A percentile compares a stretch with the other conserved stretches of the same genome.
Conservation (phyloP, 2,113 vertebrate genomes). For the Noctilio leporinus region DNA sequence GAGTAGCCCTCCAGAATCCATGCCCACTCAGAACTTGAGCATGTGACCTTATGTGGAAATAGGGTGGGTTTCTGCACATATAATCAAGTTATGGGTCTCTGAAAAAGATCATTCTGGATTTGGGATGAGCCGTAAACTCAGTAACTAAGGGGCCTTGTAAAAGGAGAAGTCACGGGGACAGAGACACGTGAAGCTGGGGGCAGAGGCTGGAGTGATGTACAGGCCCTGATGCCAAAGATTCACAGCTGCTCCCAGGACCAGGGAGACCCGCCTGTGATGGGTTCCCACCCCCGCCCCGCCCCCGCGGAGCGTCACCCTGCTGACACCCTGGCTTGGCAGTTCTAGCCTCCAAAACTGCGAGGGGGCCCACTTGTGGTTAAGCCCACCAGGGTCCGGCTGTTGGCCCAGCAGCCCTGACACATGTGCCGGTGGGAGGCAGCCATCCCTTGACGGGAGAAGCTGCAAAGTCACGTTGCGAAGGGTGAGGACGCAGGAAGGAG, state of each 20-base stretch:
- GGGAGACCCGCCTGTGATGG: neutral
- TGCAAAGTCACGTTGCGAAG: neutral
- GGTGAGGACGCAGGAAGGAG: neutral
- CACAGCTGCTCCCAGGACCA: rapidly evolving
- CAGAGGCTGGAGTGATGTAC: neutral
- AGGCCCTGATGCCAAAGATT: neutral
- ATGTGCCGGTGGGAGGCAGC: rapidly evolving
- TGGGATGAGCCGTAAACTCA: too few relatives aligned
- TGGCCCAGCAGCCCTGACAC: neutral
- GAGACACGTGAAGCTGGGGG: rapidly evolving
- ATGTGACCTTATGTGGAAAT: neutral
- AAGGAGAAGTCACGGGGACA: neutral
- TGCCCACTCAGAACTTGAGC: neutral
- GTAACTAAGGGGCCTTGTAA: neutral
- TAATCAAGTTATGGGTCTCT: neutral
- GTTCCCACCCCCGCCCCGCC: too few relatives aligned
- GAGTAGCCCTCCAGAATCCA: neutral
- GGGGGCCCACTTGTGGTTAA: neutral
- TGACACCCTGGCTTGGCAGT: neutral
- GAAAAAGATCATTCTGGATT: neutral
- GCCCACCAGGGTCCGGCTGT: too few relatives aligned
- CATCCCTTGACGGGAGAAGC: neutral
- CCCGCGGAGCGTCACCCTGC: rapidly evolving
- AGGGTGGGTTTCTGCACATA: neutral
- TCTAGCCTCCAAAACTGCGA: neutral